A percentile compares a stretch with the other conserved stretches of the same genome.
Conservation (phyloP, 2,113 vertebrate species). For the Tylochromis polylepis region DNA sequence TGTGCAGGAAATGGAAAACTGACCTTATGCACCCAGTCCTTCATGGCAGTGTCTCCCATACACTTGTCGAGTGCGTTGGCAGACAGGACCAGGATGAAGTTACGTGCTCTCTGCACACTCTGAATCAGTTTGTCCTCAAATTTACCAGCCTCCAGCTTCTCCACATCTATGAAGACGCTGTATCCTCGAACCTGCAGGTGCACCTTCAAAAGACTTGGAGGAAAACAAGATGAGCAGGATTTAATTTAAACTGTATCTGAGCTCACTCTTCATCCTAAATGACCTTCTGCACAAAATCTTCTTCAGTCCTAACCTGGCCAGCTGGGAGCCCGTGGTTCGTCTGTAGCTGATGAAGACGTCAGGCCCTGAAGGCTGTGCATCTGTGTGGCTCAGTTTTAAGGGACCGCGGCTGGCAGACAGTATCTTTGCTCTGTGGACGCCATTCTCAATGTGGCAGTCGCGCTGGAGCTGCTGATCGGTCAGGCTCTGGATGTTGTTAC, state of each 20-base stretch:
- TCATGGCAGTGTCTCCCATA: constrained; percentile 85
- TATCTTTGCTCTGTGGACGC: constrained; percentile 88
- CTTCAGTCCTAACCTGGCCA: constrained; percentile 83
- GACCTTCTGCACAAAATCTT: neutral
- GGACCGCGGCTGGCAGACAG: constrained; percentile 74
- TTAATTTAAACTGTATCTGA: neutral
- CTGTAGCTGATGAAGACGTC: constrained; percentile 99
- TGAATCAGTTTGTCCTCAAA: constrained; percentile 93
- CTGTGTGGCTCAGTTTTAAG: constrained; percentile 63
- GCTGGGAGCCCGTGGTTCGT: constrained; percentile 87
- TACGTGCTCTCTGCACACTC: constrained; percentile 84
- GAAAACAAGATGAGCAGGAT: neutral
- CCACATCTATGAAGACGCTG: constrained; percentile 96
- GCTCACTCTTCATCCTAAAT: neutral
- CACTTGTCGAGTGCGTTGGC: constrained; percentile 88
- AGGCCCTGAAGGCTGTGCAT: constrained; percentile 74
- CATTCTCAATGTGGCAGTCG: constrained; percentile 82
- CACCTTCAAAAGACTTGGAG: constrained; percentile 85
- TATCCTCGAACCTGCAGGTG: constrained; percentile 92
- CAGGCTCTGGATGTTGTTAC: constrained; percentile 77
- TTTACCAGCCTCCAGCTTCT: constrained; percentile 94
- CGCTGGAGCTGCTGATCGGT: constrained; percentile 88
- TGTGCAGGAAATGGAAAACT: neutral
- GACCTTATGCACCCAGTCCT: constrained; percentile 99
- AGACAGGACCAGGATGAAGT: constrained; percentile 93